Percentiles rank a stretch among this genome's conserved stretches.
Evolutionary conservation across 2,113 vertebrate species (phyloP).

Genomic region (Clarias macrocephalus): DNA sequence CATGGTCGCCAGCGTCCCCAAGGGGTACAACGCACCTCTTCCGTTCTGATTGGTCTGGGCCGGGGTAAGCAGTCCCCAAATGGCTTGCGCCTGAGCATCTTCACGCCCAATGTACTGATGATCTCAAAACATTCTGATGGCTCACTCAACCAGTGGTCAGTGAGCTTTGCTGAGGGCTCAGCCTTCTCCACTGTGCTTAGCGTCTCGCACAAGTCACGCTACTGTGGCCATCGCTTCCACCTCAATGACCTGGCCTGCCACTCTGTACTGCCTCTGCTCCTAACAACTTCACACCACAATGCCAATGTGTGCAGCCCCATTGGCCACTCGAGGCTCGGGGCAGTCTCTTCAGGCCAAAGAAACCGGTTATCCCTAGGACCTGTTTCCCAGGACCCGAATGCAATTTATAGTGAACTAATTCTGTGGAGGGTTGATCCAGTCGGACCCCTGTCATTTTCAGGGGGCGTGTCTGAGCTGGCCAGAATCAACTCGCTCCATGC

Average conservation of each 20-base stretch:
- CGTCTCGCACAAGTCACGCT: slow-evolving; percentile 94
- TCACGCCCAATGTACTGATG: slow-evolving; percentile 97
- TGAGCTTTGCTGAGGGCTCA: slow-evolving; percentile 96
- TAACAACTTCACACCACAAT: slow-evolving; percentile 98
- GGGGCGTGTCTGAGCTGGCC: slow-evolving; percentile 95
- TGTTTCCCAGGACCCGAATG: slow-evolving; percentile 83
- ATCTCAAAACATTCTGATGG: slow-evolving; percentile 97
- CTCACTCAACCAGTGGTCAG: slow-evolving; percentile 95
- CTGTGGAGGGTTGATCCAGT: slow-evolving; percentile 97
- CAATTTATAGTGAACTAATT: slow-evolving; percentile 96
- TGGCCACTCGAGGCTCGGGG: slow-evolving; percentile 50
- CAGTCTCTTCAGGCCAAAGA: slow-evolving; percentile 56
- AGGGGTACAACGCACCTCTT: slow-evolving; percentile 78
- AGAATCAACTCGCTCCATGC: slow-evolving; percentile 95
- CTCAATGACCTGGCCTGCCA: slow-evolving; percentile 97
- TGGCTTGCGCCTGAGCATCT: slow-evolving; percentile 91
- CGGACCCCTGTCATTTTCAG: slow-evolving; percentile 93
- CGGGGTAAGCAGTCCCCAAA: slow-evolving; percentile 78
- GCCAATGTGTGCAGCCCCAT: slow-evolving; percentile 70
- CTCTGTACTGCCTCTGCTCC: slow-evolving; percentile 89
- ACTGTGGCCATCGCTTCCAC: slow-evolving; percentile 98
- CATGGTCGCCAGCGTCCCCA: slow-evolving; percentile 86
- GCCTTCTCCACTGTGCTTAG: slow-evolving; percentile 96
- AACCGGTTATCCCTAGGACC: slow-evolving; percentile 63
- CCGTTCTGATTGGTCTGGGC: slow-evolving; percentile 69